phyloP scores from a whole-genome alignment of 35 echinoderm and acorn worm genomes.

The Ophiothrix spiculata region DNA sequence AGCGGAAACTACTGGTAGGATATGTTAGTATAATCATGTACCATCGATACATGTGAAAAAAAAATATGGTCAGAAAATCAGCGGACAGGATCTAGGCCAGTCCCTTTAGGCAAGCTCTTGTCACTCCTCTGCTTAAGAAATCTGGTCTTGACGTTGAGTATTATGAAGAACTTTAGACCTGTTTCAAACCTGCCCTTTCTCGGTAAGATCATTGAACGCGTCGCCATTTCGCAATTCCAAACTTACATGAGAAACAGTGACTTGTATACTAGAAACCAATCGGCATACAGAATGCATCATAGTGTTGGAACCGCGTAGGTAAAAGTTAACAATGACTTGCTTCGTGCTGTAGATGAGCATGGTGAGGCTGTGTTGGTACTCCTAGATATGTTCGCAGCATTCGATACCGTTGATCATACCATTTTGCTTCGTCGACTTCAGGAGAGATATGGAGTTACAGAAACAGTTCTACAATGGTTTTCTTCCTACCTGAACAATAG shows the following conservation, averaged over 20 bases:
- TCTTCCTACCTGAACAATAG: neutral
- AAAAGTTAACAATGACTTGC: constrained; percentile 30
- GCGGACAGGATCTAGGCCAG: no score
- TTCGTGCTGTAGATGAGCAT: neutral
- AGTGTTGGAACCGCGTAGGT: constrained; percentile 21
- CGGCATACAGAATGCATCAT: constrained; percentile 18
- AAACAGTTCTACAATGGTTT: constrained; percentile 19
- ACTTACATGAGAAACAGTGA: neutral
- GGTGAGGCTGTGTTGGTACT: constrained; percentile 18
- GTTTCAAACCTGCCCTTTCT: constrained; percentile 30
- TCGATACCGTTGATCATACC: constrained; percentile 28
- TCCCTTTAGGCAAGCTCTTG: neutral
- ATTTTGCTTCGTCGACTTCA: constrained; percentile 5
- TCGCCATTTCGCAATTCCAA: neutral
- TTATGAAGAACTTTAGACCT: neutral
- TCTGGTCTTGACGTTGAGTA: neutral
- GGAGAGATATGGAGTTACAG: constrained; percentile 15
- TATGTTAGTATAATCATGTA: no score
- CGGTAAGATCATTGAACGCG: constrained; percentile 24
- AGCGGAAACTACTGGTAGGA: no score
- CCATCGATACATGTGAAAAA: no score
- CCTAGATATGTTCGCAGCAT: constrained; percentile 18
- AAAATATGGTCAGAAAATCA: no score
- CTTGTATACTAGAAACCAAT: constrained; percentile 2
- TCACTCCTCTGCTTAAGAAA: constrained; percentile 58